phyloP scores from a whole-genome alignment of 2,888 invertebrate species.

The Ptilodon capucinus region DNA sequence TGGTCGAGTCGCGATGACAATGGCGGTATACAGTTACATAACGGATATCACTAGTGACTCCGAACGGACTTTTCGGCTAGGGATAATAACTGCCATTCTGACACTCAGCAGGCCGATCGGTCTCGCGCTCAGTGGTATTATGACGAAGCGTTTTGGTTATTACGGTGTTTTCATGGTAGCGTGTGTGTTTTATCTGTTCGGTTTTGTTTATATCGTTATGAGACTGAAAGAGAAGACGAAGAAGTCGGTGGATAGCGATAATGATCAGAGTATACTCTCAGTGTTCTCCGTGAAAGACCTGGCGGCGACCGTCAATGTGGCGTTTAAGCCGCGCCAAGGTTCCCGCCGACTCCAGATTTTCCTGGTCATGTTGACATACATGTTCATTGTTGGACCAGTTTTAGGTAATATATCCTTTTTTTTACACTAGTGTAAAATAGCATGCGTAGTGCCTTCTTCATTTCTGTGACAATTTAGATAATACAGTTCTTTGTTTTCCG shows the following conservation, averaged over 20 bases:
- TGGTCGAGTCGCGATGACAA: constrained; percentile 83
- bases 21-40: constrained; percentile 85
- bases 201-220: constrained; percentile 70
- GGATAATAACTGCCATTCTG: constrained; percentile 81
- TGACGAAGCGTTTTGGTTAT: constrained; percentile 74
- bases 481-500: too few relatives aligned
- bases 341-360: constrained; percentile 67
- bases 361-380: constrained; percentile 70
- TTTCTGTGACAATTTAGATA: too few relatives aligned
- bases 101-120: constrained; percentile 80
- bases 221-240: constrained; percentile 64
- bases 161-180: constrained; percentile 74
- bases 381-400: constrained; percentile 79
- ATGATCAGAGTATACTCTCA: constrained; percentile 49
- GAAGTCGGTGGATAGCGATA: constrained; percentile 59
- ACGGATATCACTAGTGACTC: constrained; percentile 83
- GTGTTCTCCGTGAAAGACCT: constrained; percentile 67
- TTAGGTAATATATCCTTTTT: constrained; percentile 77
- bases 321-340: constrained; percentile 61
- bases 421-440: too few relatives aligned
- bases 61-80: constrained; percentile 84
- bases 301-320: constrained; percentile 75
- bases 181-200: constrained; percentile 69
- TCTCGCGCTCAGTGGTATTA: constrained; percentile 79
- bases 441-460: too few relatives aligned